A percentile compares a stretch with the other conserved stretches of the same genome.
Conservation (phyloP, 2,888 invertebrate genomes). For the Drosophila cracens region DNA sequence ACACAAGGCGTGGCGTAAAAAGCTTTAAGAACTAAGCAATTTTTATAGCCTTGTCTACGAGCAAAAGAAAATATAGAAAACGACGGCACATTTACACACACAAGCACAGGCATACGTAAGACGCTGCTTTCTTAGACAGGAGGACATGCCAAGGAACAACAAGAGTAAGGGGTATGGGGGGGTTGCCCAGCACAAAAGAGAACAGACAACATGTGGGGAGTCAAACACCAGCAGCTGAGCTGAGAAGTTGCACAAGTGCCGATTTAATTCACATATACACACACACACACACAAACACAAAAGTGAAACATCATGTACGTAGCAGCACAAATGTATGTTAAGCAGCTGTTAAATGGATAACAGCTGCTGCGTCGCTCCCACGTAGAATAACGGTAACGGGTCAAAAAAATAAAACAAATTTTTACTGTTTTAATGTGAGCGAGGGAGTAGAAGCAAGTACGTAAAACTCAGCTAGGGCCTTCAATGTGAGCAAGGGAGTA, state of each 20-base stretch:
- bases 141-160: slow-evolving; percentile 31
- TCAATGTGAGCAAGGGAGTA: slow-evolving; percentile 11
- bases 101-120: slow-evolving; percentile 31
- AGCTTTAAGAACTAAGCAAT: slow-evolving; percentile 67
- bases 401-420: slow-evolving; percentile 38
- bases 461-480: slow-evolving; percentile 14
- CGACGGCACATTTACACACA: slow-evolving; percentile 37
- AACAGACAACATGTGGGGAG: slow-evolving; percentile 54
- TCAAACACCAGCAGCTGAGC: slow-evolving; percentile 26
- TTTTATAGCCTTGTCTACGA: slow-evolving; percentile 76
- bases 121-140: slow-evolving; percentile 60
- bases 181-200: slow-evolving; percentile 22
- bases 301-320: slow-evolving; percentile 8
- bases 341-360: slow-evolving; percentile 69
- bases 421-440: slow-evolving; percentile 37
- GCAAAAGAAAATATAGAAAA: slow-evolving; percentile 64
- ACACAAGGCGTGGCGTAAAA: slow-evolving; percentile 53
- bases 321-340: slow-evolving; percentile 56
- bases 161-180: background rate
- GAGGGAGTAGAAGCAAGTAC: background rate
- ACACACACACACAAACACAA: slow-evolving; percentile 7
- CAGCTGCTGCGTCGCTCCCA: slow-evolving; percentile 25
- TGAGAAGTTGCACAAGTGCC: slow-evolving; percentile 75
- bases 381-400: slow-evolving; percentile 41
- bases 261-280: slow-evolving; percentile 53